These are phyloP conservation scores for Marmota flaviventris DNA, from an alignment of 2,113 vertebrate genomes.

Conservation along the genomic window DNA sequence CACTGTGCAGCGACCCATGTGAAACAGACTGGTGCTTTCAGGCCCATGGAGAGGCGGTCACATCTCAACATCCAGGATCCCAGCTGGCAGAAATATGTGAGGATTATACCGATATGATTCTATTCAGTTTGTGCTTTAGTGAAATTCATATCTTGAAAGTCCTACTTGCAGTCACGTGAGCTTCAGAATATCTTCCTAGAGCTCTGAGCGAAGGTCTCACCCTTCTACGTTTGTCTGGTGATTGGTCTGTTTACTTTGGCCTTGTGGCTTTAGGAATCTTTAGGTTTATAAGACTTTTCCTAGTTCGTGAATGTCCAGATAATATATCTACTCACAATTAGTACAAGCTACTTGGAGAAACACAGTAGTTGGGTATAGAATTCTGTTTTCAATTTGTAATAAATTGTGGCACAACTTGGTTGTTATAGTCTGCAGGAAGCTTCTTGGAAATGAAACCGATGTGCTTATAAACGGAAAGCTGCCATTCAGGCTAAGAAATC, in stretches of 20 bases:
- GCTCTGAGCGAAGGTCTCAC: neutral
- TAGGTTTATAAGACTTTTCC: neutral
- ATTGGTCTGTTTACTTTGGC: neutral
- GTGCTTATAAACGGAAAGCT: neutral
- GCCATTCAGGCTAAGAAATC: neutral
- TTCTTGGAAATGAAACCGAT: conserved; percentile 34
- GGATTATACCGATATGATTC: conserved; percentile 69
- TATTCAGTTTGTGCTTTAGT: conserved; percentile 68
- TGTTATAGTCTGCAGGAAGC: neutral
- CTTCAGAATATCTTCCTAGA: conserved; percentile 7
- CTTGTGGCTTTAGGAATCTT: neutral
- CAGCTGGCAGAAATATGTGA: conserved; percentile 66
- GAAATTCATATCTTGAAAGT: conserved; percentile 64
- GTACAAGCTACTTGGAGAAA: neutral
- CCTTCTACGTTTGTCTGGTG: neutral
- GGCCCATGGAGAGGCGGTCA: conserved; percentile 21
- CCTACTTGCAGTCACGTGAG: conserved; percentile 49
- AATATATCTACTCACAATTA: neutral
- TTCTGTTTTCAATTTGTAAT: conserved; percentile 11
- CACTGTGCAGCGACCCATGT: conserved; percentile 45
- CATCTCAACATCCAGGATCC: conserved; percentile 54
- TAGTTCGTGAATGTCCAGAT: neutral
- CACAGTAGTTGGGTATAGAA: neutral
- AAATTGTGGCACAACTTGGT: neutral
- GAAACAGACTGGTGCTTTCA: neutral